phyloP scores from a whole-genome alignment of 1,140 invertebrate species.

The Drosophila ercepeae region DNA sequence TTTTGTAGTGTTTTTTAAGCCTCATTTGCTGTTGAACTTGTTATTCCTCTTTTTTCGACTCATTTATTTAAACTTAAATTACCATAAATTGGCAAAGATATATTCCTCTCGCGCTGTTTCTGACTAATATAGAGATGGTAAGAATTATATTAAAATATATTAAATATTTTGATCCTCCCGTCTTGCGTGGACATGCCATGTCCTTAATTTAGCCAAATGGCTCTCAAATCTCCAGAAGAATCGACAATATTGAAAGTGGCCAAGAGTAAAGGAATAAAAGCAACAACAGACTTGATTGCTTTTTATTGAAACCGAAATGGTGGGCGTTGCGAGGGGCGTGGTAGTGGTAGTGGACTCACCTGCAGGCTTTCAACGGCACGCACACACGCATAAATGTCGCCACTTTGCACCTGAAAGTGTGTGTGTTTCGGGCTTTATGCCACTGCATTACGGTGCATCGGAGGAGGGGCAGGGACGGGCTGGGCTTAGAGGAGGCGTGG shows the following conservation, averaged over 20 bases:
- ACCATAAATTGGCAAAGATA: conserved; percentile 68
- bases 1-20: conserved; percentile 7
- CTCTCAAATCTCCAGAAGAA: conserved; percentile 24
- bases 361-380: conserved; percentile 26
- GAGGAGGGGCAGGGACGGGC: not conserved
- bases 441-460: conserved; percentile 1
- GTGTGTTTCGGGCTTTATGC: conserved; percentile 14
- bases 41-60: conserved; percentile 18
- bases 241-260: conserved; percentile 18
- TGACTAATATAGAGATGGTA: too few relatives aligned
- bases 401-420: conserved; percentile 64
- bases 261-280: conserved; percentile 9
- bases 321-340: not conserved
- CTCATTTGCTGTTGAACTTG: conserved; percentile 9
- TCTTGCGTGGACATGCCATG: conserved; percentile 1
- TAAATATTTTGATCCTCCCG: too few relatives aligned
- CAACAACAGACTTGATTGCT: conserved; percentile 2
- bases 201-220: conserved; percentile 28
- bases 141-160: too few relatives aligned
- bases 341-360: conserved; percentile 4
- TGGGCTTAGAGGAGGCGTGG: not conserved
- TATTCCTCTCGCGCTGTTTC: conserved; percentile 16
- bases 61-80: conserved; percentile 71
- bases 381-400: conserved; percentile 73
- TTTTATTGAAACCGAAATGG: conserved; percentile 14